Evolutionary conservation across 2,797 vertebrate species (phyloP), one percentile per base, ranked within the genome.

Genomic region (Phaenicophaeus curvirostris): DNA sequence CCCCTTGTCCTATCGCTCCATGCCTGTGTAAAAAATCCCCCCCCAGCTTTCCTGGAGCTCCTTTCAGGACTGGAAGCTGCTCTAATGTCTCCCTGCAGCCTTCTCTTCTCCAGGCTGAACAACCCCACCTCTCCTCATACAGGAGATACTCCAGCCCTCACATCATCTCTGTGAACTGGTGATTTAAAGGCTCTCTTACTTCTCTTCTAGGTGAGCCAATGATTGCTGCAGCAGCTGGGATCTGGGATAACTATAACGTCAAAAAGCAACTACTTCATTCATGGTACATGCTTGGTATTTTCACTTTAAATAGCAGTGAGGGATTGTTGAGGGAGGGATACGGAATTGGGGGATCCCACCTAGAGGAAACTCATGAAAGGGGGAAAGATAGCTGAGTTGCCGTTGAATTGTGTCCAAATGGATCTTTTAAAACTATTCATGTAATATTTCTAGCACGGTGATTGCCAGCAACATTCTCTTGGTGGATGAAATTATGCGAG

Each of bases 261-360:
- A 99, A 99, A 97, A 99, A 99, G 92, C 99, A 99, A 94, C 98
- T 99, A 46, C 99, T 99, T 79, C 99, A 99, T 96, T 99, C 99
- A 58, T 99, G 99, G 99, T 99, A 96, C 98, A 97, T 59, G 35
- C 19, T 44, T 5, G 4, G 16, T 25, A 1, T 81, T 27, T 41
- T 69, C 35, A 9, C 30, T 81, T 39, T 2, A 31, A 2, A 8
- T 24, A 25, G n/a, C 4, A 19, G 0, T 10, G 28, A 12, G 3
- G 14, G 30, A 9, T 50, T 2, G 2, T 25, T 73, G 20, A 13
- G 41, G 8, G 21, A 50, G 4, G 53, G 9, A 8, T 10, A 6
- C 5, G 17, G 30, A 50, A 62, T 55, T 1, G 10, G 15, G 11
- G 24, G 50, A 3, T 48, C 6, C 11, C 10, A 0, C 0, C 0